Conservation (phyloP, 2,797 vertebrate genomes). For the Pipistrellus pygmaeus region DNA sequence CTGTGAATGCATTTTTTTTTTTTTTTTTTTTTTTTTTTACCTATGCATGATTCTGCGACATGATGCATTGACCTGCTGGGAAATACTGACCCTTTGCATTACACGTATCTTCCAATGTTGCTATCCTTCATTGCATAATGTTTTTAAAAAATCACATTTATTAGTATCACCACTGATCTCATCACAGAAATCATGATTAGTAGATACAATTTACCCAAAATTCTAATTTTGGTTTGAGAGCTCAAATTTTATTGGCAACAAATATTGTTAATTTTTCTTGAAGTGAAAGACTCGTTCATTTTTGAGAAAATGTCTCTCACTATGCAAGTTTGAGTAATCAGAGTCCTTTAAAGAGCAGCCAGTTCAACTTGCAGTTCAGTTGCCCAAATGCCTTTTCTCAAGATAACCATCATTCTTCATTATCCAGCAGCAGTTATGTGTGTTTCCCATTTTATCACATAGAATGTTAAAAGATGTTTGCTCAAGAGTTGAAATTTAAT, state of each 20-base stretch:
- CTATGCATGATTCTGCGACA: neutral
- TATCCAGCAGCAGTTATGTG: neutral
- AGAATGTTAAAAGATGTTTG: slow-evolving; percentile 8
- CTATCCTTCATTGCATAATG: neutral
- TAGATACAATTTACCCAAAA: slow-evolving; percentile 17
- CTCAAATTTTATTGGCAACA: slow-evolving; percentile 35
- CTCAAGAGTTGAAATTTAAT: neutral
- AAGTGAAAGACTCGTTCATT: slow-evolving; percentile 8
- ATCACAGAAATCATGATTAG: neutral
- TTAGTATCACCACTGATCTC: slow-evolving; percentile 38
- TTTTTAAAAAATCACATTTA: neutral
- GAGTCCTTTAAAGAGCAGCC: slow-evolving; percentile 49
- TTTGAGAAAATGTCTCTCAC: slow-evolving; percentile 38
- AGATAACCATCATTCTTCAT: slow-evolving; percentile 11
- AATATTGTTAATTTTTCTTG: slow-evolving; percentile 53
- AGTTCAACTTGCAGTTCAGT: slow-evolving; percentile 42
- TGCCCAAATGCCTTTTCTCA: neutral
- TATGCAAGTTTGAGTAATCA: neutral
- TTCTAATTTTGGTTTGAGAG: slow-evolving; percentile 46
- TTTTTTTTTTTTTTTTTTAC: no score
- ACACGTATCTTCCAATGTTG: slow-evolving; percentile 5
- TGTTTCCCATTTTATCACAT: slow-evolving; percentile 43
- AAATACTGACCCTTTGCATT: slow-evolving; percentile 40
- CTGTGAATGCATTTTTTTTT: neutral
- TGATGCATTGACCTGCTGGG: neutral